Conservation (phyloP, 2,797 vertebrate species). For the Poeciliopsis turneri region DNA sequence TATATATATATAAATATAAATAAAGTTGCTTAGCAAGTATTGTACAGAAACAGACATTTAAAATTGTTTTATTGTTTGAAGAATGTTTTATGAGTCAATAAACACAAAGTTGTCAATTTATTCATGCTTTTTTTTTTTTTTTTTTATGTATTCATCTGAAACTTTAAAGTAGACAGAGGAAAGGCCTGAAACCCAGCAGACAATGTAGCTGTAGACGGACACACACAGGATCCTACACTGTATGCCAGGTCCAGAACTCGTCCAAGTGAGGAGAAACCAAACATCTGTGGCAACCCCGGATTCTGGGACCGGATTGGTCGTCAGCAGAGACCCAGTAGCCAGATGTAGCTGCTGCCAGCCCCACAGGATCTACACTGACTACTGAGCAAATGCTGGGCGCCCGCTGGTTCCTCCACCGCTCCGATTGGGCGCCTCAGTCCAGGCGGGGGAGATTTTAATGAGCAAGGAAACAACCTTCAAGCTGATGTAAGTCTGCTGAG, state of each 20-base stretch:
- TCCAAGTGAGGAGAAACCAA: neutral
- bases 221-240: slow-evolving; percentile 99
- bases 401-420: slow-evolving; percentile 35
- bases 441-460: slow-evolving; percentile 19
- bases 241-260: slow-evolving; percentile 94
- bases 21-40: slow-evolving; percentile 99
- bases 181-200: slow-evolving; percentile 98
- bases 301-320: slow-evolving; percentile 7
- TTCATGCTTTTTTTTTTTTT: neutral
- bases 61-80: slow-evolving; percentile 99
- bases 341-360: slow-evolving; percentile 98
- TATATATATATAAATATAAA: slow-evolving; percentile 80
- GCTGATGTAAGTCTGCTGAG: slow-evolving; percentile 4
- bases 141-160: neutral
- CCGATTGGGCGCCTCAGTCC: slow-evolving; percentile 1
- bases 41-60: slow-evolving; percentile 99
- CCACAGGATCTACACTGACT: slow-evolving; percentile 99
- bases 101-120: slow-evolving; percentile 83
- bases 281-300: too few relatives aligned
- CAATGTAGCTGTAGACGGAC: slow-evolving; percentile 98
- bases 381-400: slow-evolving; percentile 90
- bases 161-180: slow-evolving; percentile 46
- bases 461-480: slow-evolving; percentile 15
- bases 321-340: slow-evolving; percentile 99
- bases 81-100: slow-evolving; percentile 87